These are phyloP conservation scores for Leptopterna dolabrata DNA, from an alignment of 2,888 invertebrate genomes.

Conservation along the genomic window DNA sequence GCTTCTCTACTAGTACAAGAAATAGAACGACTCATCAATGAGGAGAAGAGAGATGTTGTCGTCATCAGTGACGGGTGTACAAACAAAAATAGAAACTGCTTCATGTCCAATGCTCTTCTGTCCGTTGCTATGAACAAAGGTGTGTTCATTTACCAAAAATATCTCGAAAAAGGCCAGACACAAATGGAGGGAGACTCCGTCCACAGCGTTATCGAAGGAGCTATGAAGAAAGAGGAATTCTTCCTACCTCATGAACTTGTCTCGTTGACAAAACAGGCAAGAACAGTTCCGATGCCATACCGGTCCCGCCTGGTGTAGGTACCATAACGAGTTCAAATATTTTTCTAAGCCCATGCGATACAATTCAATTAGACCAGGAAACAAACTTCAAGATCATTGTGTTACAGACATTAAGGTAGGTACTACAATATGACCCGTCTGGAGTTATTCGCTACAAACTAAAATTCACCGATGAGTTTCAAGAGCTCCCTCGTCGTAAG, in stretches of 20 bases:
- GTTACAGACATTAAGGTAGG: slow-evolving; percentile 44
- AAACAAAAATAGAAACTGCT: not conserved
- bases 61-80: not conserved
- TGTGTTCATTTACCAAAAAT: slow-evolving; percentile 16
- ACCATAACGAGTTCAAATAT: not conserved
- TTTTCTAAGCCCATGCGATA: not conserved
- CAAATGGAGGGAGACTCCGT: slow-evolving; percentile 5
- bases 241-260: slow-evolving; percentile 32
- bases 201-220: not conserved
- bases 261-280: slow-evolving; percentile 4
- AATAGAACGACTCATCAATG: not conserved
- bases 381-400: slow-evolving; percentile 17
- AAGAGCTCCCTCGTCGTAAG: slow-evolving; percentile 15
- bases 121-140: not conserved
- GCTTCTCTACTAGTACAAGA: not conserved
- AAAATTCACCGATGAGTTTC: not conserved
- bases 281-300: not conserved
- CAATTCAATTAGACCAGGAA: slow-evolving; percentile 48
- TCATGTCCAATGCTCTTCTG: slow-evolving; percentile 9
- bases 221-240: not conserved
- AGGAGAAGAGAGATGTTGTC: not conserved
- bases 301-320: not conserved
- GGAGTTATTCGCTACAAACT: slow-evolving; percentile 31
- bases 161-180: not conserved
- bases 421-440: not conserved